Evolutionary conservation across 2,888 invertebrate species (phyloP).

Genomic region (Drosophila meridiana): DNA sequence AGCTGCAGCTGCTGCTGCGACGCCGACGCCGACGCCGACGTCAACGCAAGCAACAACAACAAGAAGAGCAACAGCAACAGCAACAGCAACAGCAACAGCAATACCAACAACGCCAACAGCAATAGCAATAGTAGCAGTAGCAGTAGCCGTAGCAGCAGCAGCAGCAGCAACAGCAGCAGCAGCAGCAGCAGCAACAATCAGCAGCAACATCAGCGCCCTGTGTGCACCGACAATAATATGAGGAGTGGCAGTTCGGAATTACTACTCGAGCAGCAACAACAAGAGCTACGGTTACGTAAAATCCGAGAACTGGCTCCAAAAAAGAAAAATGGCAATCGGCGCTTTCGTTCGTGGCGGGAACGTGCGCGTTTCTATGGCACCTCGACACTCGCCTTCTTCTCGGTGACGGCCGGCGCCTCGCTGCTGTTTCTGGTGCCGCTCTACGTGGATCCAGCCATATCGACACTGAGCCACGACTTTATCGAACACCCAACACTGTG

Average conservation of each 20-base stretch:
- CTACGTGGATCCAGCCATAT: conserved; percentile 94
- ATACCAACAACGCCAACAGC: conserved; percentile 56
- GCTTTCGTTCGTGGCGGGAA: conserved; percentile 88
- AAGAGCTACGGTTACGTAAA: conserved; percentile 88
- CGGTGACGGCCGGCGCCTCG: conserved; percentile 90
- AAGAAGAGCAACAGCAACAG: conserved; percentile 41
- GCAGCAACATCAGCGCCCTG: conserved; percentile 82
- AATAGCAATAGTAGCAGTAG: conserved; percentile 39
- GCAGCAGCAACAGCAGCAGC: conserved; percentile 27
- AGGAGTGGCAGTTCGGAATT: conserved; percentile 92
- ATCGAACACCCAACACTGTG: conserved; percentile 94
- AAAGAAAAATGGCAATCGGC: conserved; percentile 86
- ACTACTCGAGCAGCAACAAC: conserved; percentile 91
- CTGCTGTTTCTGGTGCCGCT: conserved; percentile 90
- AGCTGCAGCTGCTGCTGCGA: conserved; percentile 53
- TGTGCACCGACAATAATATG: conserved; percentile 87
- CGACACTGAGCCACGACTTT: conserved; percentile 94
- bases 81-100: conserved; percentile 33
- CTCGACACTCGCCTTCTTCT: conserved; percentile 89
- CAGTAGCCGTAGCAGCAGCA: conserved; percentile 43
- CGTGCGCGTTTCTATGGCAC: conserved; percentile 90
- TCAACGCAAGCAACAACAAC: conserved; percentile 43
- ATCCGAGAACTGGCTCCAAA: conserved; percentile 87
- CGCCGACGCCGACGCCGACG: conserved; percentile 43
- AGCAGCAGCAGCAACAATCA: conserved; percentile 69